Evolutionary conservation across 2,888 invertebrate genomes (phyloP).

Genomic region (Julus scandinavius): DNA sequence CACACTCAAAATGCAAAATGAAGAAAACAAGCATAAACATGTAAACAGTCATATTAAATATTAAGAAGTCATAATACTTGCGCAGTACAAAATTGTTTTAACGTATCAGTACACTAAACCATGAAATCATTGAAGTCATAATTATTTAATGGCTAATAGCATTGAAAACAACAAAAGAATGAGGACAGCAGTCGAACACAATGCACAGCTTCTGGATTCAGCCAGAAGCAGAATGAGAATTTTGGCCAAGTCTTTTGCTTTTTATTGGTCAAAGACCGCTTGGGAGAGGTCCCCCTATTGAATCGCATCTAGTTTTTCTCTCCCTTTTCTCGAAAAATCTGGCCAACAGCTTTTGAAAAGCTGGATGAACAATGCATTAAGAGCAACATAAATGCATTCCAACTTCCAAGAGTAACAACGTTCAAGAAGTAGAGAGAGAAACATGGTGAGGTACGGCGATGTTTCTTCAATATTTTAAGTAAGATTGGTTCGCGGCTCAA

Average conservation of each 20-base stretch:
- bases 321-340: neutral
- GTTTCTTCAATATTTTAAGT: slow-evolving; percentile 1
- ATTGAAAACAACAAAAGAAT: neutral
- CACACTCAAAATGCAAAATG: too few species aligned
- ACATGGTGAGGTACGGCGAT: neutral
- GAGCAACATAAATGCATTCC: neutral
- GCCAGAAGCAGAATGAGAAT: neutral
- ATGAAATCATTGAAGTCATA: neutral
- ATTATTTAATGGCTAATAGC: neutral
- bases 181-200: neutral
- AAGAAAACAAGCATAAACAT: too few species aligned
- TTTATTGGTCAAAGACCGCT: neutral
- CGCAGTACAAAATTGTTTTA: neutral
- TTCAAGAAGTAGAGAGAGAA: neutral
- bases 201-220: neutral
- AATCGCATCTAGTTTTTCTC: neutral
- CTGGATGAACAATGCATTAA: neutral
- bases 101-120: neutral
- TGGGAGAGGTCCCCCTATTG: neutral
- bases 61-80: too few species aligned
- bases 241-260: neutral
- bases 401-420: neutral
- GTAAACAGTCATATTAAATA: too few species aligned
- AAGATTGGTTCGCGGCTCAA: neutral
- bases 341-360: slow-evolving; percentile 30